Percentiles rank a stretch among this genome's conserved stretches.
Conservation (phyloP, 2,113 vertebrate species). For the Pomatorhinus ruficollis region DNA sequence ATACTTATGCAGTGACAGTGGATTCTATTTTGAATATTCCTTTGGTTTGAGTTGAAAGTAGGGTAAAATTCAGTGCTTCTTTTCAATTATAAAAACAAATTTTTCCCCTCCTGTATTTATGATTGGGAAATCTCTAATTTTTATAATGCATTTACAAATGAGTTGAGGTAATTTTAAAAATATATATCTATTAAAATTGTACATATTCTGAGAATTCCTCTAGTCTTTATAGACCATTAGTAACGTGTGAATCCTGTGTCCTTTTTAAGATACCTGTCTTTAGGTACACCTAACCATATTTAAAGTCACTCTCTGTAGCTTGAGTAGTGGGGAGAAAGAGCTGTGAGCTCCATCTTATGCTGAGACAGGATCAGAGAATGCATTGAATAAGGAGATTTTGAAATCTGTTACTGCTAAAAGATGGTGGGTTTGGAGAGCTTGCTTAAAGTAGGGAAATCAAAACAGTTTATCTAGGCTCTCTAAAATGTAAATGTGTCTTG, state of each 20-base stretch:
- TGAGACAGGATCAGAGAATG: neutral
- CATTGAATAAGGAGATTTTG: neutral
- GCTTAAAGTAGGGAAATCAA: neutral
- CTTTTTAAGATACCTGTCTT: neutral
- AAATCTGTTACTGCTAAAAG: neutral
- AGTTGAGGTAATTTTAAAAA: neutral
- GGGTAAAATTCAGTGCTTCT: neutral
- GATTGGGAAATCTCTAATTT: neutral
- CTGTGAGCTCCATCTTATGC: fast-evolving
- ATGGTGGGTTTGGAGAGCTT: neutral
- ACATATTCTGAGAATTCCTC: neutral
- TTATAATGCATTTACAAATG: neutral
- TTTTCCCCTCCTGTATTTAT: neutral
- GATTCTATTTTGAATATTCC: neutral
- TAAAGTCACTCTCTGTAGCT: neutral
- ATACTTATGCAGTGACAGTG: neutral
- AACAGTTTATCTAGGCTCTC: neutral
- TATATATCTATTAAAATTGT: neutral
- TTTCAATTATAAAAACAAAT: neutral
- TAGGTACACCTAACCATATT: neutral
- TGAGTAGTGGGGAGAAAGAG: neutral
- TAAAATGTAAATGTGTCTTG: neutral
- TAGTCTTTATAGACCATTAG: neutral
- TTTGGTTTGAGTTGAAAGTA: neutral
- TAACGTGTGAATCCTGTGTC: neutral